Percentiles rank a stretch among this genome's conserved stretches.
These are phyloP conservation scores for Tautogolabrus adspersus DNA, from an alignment of 2,113 vertebrate species.

Conservation along the genomic window DNA sequence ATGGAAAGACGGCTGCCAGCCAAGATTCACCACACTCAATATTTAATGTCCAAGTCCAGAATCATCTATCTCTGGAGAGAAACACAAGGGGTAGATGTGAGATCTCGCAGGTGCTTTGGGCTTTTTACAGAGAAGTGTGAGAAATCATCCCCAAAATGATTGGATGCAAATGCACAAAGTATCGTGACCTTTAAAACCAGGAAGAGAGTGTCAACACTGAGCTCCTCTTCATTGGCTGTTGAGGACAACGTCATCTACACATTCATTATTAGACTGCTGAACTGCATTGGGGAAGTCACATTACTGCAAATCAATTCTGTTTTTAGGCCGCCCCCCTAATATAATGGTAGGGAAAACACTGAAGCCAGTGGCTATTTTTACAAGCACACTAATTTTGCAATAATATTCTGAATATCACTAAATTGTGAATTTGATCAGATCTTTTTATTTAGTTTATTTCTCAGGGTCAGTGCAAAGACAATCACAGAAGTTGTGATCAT, in stretches of 20 bases:
- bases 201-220: background rate
- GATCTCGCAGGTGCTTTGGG: conserved; percentile 64
- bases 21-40: conserved; percentile 75
- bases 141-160: conserved; percentile 44
- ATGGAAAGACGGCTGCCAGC: conserved; percentile 60
- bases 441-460: no score
- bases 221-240: background rate
- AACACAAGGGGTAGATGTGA: conserved; percentile 50
- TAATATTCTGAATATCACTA: no score
- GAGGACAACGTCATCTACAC: background rate
- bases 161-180: conserved; percentile 16
- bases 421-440: no score
- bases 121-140: conserved; percentile 64
- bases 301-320: no score
- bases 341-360: no score
- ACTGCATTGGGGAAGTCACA: no score
- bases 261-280: background rate
- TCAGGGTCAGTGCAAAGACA: no score
- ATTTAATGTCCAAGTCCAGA: conserved; percentile 75
- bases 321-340: no score
- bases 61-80: conserved; percentile 53
- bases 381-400: no score
- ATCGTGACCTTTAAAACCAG: background rate
- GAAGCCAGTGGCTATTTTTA: no score
- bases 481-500: no score